These are phyloP conservation scores for Tryphoninae sp. DNA, from an alignment of 2,888 invertebrate species.

Conservation along the genomic window DNA sequence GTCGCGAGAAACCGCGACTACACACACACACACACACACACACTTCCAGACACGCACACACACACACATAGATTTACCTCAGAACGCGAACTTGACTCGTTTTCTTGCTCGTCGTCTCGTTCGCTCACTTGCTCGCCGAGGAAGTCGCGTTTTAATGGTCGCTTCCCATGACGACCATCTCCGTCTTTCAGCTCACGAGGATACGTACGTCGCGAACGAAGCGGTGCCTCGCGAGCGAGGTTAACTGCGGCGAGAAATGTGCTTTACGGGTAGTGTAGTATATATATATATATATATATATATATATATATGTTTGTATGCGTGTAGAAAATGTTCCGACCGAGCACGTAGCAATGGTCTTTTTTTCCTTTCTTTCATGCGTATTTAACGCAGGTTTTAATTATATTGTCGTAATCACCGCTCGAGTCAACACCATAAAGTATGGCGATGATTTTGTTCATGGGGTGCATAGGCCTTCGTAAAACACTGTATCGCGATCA, in stretches of 20 bases:
- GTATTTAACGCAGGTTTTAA: constrained; percentile 27
- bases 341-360: constrained; percentile 6
- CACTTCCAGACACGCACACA: background rate
- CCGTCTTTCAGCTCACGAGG: constrained; percentile 44
- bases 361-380: constrained; percentile 15
- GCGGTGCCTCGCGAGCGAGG: constrained; percentile 17
- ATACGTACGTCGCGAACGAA: background rate
- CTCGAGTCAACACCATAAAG: constrained; percentile 1
- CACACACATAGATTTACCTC: constrained; percentile 7
- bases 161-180: constrained; percentile 74
- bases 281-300: background rate
- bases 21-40: constrained; percentile 16
- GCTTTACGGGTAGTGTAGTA: constrained; percentile 2
- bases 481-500: background rate
- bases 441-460: constrained; percentile 4
- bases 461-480: background rate
- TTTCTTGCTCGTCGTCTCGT: constrained; percentile 64
- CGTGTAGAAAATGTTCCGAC: constrained; percentile 15
- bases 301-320: background rate
- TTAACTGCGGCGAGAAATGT: constrained; percentile 42
- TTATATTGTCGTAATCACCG: constrained; percentile 17
- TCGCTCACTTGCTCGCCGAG: constrained; percentile 58
- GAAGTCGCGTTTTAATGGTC: constrained; percentile 71
- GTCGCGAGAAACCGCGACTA: constrained; percentile 51
- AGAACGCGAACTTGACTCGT: constrained; percentile 70